phyloP scores from a whole-genome alignment of 2,113 vertebrate species.

The Tenrec ecaudatus region DNA sequence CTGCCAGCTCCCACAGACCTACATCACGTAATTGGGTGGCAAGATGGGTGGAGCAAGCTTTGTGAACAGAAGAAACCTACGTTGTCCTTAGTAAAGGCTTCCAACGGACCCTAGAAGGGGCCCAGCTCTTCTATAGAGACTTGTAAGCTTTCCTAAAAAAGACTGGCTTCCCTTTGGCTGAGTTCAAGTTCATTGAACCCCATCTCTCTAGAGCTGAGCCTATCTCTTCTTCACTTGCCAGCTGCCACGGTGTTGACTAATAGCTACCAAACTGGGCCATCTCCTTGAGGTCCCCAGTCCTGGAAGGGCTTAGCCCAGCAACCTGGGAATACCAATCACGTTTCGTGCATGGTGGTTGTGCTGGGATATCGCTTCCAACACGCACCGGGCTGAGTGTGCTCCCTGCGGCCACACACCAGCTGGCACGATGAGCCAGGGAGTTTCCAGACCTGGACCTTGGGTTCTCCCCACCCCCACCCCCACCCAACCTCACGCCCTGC shows the following conservation, averaged over 20 bases:
- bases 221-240: conserved; percentile 28
- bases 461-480: background rate
- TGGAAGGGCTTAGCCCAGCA: conserved; percentile 27
- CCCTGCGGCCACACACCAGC: background rate
- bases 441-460: background rate
- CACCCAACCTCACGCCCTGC: too few relatives aligned
- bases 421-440: background rate
- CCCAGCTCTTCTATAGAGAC: background rate
- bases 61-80: too few relatives aligned
- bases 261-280: background rate
- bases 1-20: too few relatives aligned
- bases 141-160: background rate
- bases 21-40: too few relatives aligned
- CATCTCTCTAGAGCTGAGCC: conserved; percentile 70
- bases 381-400: conserved; percentile 12
- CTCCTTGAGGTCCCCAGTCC: background rate
- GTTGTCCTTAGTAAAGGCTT: too few relatives aligned
- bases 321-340: background rate
- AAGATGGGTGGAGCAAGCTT: too few relatives aligned
- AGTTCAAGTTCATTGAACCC: conserved; percentile 55
- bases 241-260: background rate
- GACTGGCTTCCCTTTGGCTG: conserved; percentile 14
- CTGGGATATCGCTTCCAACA: background rate
- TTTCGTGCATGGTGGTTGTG: background rate
- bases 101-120: background rate